These are phyloP conservation scores for Pocillopora meandrina DNA, from an alignment of 92 coral and sea anemone species.

Conservation along the genomic window DNA sequence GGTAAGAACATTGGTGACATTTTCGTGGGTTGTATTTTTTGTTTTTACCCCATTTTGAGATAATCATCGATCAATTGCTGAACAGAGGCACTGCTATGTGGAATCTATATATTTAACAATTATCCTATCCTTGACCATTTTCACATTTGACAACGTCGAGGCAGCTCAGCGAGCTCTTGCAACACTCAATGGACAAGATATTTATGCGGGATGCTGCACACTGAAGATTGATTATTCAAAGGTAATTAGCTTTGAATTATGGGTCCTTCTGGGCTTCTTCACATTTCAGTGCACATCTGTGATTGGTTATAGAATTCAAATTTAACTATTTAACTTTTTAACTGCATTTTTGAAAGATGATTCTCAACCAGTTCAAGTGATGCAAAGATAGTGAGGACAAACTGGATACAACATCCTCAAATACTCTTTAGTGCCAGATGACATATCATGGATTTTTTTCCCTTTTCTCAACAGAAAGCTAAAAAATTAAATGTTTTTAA, in stretches of 20 bases:
- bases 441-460: neutral
- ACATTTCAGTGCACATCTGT: neutral
- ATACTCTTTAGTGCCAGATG: too few species aligned
- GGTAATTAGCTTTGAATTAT: slow-evolving; percentile 45
- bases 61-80: too few species aligned
- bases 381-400: too few species aligned
- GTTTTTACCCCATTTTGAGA: too few species aligned
- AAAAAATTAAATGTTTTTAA: slow-evolving; percentile 95
- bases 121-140: slow-evolving; percentile 59
- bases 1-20: too few species aligned
- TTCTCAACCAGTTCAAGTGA: too few species aligned
- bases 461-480: slow-evolving; percentile 72
- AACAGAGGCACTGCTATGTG: neutral
- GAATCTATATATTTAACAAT: neutral
- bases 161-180: slow-evolving; percentile 97
- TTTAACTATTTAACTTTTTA: too few species aligned
- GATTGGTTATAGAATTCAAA: neutral
- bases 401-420: too few species aligned
- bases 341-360: too few species aligned
- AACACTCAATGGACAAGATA: slow-evolving; percentile 95
- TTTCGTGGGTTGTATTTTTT: too few species aligned
- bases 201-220: slow-evolving; percentile 97
- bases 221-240: slow-evolving; percentile 97
- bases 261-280: too few species aligned
- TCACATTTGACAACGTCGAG: slow-evolving; percentile 92